Base-by-base conservation (phyloP, 2,113 vertebrate species). In the Microtus ochrogaster region DNA sequence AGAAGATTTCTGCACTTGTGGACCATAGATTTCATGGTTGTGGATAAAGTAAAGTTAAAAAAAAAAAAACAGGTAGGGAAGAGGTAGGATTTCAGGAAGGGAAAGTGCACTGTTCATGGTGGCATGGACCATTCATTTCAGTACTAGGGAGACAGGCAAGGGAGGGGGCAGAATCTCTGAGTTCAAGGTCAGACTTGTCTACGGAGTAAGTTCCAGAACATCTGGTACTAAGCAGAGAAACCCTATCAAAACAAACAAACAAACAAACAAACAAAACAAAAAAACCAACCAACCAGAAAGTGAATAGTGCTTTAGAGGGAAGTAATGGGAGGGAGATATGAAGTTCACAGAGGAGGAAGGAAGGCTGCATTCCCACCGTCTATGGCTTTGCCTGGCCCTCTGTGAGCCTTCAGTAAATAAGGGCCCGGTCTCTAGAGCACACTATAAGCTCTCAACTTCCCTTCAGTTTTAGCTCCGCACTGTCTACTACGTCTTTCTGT, bases 31-130 rank as follows among this genome's bases (percentile, higher is more conserved):
- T 70, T 55, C 26, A 65, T 7, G 22, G 12, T 49, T 7, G 70
- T 85, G 81, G 66, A 79, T 81, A 41, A 82, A 41, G 82, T 63
- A 70, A 91, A 74, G 58, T 82, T 44, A 44, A 47, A 89, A 85
- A 95, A 16, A 90, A 55, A 9, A 78, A 70, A 11, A 41, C 87
- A 52, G 19, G 24, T 44, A 28, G n/a, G 58, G 30, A 41, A 47
- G n/a, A 92, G 78, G 86, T 33, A 39, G 6, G 33, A 78, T 58
- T 83, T 92, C 41, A 79, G 52, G 88, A 96, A 91, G 16, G 36
- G 81, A 58, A 76, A 89, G 17, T 17, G 1, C 7, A n/a, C 5
- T 5, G 3, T 7, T 13, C 13, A 0, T 33, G 28, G 21, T 63
- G 58, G n/a, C 0, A 0, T 8, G 17, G 1, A 7, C 24, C 58